Conservation (phyloP, 2,888 invertebrate genomes). For the Chrysotoxum bicinctum region DNA sequence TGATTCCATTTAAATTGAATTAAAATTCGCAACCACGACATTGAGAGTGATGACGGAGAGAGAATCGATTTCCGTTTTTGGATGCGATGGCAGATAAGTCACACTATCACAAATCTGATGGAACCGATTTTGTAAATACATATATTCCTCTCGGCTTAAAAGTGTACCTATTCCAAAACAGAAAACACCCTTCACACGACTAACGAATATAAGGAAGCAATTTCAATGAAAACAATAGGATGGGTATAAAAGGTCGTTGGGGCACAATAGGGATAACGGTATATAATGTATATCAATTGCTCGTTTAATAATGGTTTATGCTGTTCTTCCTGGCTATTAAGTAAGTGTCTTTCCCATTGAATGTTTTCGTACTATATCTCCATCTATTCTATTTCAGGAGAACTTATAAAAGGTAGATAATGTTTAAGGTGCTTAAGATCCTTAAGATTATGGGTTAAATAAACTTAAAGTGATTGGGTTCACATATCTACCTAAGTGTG, state of each 20-base stretch:
- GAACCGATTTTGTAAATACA: not conserved
- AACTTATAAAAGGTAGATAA: not conserved
- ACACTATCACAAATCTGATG: constrained; percentile 25
- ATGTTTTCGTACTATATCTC: not conserved
- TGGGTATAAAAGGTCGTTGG: constrained; percentile 4
- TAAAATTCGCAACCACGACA: constrained; percentile 26
- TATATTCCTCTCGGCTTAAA: constrained; percentile 1
- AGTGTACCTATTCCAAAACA: not conserved
- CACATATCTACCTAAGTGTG: constrained; percentile 26
- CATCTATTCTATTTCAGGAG: constrained; percentile 7
- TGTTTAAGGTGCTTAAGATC: constrained; percentile 11
- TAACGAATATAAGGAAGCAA: not conserved
- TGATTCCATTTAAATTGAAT: constrained; percentile 70
- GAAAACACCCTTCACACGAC: not conserved
- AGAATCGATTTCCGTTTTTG: constrained; percentile 18
- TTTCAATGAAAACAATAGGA: constrained; percentile 28
- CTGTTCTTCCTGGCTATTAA: not conserved
- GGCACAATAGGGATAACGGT: not conserved
- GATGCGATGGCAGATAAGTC: constrained; percentile 23
- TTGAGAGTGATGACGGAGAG: constrained; percentile 17
- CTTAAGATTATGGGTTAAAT: constrained; percentile 24
- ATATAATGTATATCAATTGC: constrained; percentile 25
- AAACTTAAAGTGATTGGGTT: constrained; percentile 30
- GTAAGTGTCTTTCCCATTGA: not conserved
- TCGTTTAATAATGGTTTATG: constrained; percentile 13